These are phyloP conservation scores for Acanthopleura granulata DNA, from an alignment of 2,888 invertebrate species.

Conservation along the genomic window DNA sequence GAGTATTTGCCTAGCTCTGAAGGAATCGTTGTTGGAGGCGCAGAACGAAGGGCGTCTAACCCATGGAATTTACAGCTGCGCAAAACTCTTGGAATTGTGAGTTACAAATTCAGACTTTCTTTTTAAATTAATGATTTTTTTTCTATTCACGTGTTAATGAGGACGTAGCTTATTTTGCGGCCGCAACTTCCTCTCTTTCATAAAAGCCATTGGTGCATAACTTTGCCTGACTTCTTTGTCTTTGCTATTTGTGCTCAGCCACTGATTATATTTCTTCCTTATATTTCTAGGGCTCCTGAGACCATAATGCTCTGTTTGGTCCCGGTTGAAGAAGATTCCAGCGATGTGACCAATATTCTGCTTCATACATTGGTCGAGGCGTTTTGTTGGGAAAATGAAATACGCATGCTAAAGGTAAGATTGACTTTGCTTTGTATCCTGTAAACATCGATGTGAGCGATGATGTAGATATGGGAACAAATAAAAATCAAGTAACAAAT, in stretches of 20 bases:
- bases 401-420: slow-evolving; percentile 17
- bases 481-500: too few relatives aligned
- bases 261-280: too few relatives aligned
- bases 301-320: neutral
- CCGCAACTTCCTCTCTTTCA: too few relatives aligned
- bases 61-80: neutral
- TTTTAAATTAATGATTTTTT: too few relatives aligned
- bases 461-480: too few relatives aligned
- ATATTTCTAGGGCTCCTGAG: neutral
- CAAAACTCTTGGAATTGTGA: slow-evolving; percentile 4
- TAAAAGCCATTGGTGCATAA: too few relatives aligned
- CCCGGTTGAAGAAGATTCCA: neutral
- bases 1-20: neutral
- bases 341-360: neutral
- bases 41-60: neutral
- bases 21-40: neutral
- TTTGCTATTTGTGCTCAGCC: too few relatives aligned
- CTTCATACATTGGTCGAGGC: slow-evolving; percentile 11
- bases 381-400: slow-evolving; percentile 15
- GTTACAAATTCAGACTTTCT: neutral
- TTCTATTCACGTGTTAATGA: too few relatives aligned
- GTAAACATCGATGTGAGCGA: too few relatives aligned
- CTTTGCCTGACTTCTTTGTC: too few relatives aligned
- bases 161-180: too few relatives aligned
- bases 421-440: too few relatives aligned